Evolutionary conservation across 2,797 vertebrate genomes (phyloP).

Genomic region (Menidia menidia): DNA sequence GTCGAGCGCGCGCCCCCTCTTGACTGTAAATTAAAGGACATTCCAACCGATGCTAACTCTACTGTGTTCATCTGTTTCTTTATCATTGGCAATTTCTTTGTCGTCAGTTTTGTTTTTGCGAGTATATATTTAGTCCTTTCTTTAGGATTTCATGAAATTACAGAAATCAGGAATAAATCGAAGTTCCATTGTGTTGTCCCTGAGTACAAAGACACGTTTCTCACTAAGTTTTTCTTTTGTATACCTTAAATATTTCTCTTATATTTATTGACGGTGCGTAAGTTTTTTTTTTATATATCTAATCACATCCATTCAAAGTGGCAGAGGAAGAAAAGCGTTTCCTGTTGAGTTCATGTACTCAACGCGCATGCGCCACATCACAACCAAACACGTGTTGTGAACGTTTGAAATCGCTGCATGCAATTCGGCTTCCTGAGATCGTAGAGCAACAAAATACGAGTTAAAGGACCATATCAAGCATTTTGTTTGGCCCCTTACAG

Average conservation of each 20-base stretch:
- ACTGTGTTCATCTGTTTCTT: background rate
- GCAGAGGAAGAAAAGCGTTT: conserved; percentile 28
- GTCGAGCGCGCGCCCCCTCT: conserved; percentile 37
- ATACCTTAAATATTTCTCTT: background rate
- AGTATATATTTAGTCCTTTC: too few relatives aligned
- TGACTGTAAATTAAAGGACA: background rate
- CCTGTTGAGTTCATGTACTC: fast-evolving
- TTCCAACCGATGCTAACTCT: too few relatives aligned
- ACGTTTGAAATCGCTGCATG: conserved; percentile 29
- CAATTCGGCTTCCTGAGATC: background rate
- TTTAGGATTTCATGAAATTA: too few relatives aligned
- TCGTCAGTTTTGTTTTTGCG: background rate
- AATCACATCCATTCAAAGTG: too few relatives aligned
- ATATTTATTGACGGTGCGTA: background rate
- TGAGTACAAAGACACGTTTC: too few relatives aligned
- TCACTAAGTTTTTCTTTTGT: background rate
- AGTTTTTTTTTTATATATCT: too few relatives aligned
- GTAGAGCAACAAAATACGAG: fast-evolving
- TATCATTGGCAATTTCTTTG: background rate
- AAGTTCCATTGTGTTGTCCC: too few relatives aligned
- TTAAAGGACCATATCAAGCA: fast-evolving
- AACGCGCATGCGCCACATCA: conserved; percentile 55
- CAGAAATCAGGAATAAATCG: too few relatives aligned
- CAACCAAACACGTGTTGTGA: conserved; percentile 69
- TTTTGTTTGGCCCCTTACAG: background rate